Base-by-base conservation (phyloP, 2,113 vertebrate genomes). In the Nothobranchius kuhntae region DNA sequence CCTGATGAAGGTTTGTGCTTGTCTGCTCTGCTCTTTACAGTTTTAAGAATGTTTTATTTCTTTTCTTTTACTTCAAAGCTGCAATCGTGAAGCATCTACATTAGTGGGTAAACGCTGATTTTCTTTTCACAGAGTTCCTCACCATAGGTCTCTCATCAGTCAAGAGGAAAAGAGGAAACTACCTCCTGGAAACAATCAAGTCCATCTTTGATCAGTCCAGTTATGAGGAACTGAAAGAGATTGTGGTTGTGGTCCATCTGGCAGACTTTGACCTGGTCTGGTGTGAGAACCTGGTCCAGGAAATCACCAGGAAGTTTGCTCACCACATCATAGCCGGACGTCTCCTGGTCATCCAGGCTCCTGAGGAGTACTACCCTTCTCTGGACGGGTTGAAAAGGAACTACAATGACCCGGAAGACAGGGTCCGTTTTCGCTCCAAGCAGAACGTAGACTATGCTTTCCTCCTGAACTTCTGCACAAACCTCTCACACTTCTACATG, bases 131-230 rank as follows among this genome's bases (percentile, higher is more conserved):
- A 98, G 97, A 95, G 6, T 99, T 95, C 84, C 94, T 99, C 58
- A 99, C 97, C 59, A 97, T 99, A 58, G 97, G 97, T 48, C 78
- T 98, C 11, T 98, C 97, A 9, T 99, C 97, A 21, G 97, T 98
- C 60, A 98, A 97, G 81, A 87, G 97, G 67, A 98, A 95, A 90
- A 95, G 95, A 75, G 97, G 97, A 63, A 99, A 95, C 78, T 99
- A 99, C 87, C 94, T 99, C 46, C 91, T 98, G 59, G 96, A 99
- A 61, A 99, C 97, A 6, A 98, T 99, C 85, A 98, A 96, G 67
- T 99, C 97, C 92, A 73, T 95, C 95, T 99, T 99, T 87, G 97
- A 99, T 73, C 97, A 99, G 85, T 98, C 97, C 76, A 99, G 97
- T 74, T 99, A 98, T 2, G 97, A 99, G 82, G 97, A 99, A 21